Evolutionary conservation across 2,113 vertebrate species (phyloP).

Genomic region (Neolamprologus variostigma): DNA sequence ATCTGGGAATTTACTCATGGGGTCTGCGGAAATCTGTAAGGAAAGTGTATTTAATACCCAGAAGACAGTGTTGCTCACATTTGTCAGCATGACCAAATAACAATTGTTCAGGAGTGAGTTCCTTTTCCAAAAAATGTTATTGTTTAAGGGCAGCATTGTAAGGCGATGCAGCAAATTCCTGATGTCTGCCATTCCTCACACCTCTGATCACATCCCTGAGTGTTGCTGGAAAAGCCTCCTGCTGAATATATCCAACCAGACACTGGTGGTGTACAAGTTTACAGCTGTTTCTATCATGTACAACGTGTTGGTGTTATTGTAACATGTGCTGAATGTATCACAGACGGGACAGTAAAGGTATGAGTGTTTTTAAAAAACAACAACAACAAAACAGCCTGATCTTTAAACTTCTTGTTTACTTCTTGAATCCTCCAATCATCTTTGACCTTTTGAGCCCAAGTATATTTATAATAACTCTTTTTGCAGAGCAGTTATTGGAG

Average conservation of each 20-base stretch:
- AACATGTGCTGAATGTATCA: slow-evolving; percentile 19
- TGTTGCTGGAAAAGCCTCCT: not conserved
- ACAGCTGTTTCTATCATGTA: slow-evolving; percentile 37
- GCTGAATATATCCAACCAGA: not conserved
- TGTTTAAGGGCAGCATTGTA: not conserved
- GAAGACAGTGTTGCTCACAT: not conserved
- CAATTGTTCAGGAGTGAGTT: not conserved
- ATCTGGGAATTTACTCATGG: not conserved
- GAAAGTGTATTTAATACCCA: not conserved
- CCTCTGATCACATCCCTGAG: not conserved
- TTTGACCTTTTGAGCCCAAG: not conserved
- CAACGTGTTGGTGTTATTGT: slow-evolving; percentile 8
- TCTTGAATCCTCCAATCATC: not conserved
- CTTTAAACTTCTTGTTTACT: not conserved
- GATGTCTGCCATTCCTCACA: not conserved
- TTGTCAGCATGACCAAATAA: not conserved
- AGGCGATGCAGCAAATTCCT: not conserved
- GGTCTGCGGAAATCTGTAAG: not conserved
- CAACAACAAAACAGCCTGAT: not conserved
- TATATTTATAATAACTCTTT: not conserved
- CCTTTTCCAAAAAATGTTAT: not conserved
- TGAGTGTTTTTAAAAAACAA: not conserved
- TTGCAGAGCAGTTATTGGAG: not conserved
- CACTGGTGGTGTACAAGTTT: slow-evolving; percentile 28
- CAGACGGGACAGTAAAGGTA: not conserved